Percentiles rank a stretch among this genome's conserved stretches.
phyloP scores from a whole-genome alignment of 2,888 invertebrate species.

The Catocala fraxini region DNA sequence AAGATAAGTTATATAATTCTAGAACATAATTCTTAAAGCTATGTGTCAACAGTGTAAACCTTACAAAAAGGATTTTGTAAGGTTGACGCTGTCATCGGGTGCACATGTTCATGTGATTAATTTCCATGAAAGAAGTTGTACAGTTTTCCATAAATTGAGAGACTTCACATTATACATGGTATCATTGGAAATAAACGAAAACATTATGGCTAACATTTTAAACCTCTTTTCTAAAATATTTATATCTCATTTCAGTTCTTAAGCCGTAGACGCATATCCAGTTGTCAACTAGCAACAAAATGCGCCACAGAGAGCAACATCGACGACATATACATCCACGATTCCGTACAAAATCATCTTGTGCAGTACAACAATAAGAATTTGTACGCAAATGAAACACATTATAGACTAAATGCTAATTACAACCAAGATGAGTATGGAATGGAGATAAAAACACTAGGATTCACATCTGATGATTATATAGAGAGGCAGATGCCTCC shows the following conservation, averaged over 20 bases:
- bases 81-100: no score
- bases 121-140: no score
- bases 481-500: constrained; percentile 67
- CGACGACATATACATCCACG: constrained; percentile 68
- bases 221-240: no score
- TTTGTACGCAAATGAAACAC: constrained; percentile 28
- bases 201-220: no score
- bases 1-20: no score
- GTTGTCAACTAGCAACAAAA: constrained; percentile 72
- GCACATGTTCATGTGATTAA: no score
- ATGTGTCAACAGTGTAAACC: no score
- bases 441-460: constrained; percentile 63
- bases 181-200: no score
- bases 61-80: no score
- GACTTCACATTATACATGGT: no score
- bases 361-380: constrained; percentile 28
- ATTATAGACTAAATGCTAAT: constrained; percentile 43
- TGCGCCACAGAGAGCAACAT: constrained; percentile 63
- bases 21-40: no score
- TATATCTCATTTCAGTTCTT: constrained; percentile 67
- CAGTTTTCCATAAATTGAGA: no score
- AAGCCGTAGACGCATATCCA: constrained; percentile 76
- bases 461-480: constrained; percentile 77
- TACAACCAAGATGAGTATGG: constrained; percentile 52
- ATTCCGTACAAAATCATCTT: constrained; percentile 45